Evolutionary conservation across 1,140 invertebrate species (phyloP).

Genomic region (Drosophila ananassae): DNA sequence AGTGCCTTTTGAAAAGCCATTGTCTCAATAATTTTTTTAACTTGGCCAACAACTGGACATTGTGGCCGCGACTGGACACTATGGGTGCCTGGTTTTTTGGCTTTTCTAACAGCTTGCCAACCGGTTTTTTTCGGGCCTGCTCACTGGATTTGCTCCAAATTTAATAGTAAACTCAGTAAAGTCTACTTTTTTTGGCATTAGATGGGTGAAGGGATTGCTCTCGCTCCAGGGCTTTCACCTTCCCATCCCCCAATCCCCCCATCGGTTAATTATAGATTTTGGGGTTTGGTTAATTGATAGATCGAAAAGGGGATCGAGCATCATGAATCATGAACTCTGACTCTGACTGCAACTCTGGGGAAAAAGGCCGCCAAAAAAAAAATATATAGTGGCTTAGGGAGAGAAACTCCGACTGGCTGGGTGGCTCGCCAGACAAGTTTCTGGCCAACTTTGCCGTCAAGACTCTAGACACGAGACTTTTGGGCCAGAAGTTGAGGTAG

Average conservation of each 20-base stretch:
- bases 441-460: background rate
- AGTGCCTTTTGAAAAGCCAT: background rate
- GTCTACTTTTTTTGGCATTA: constrained; percentile 22
- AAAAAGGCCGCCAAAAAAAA: constrained; percentile 43
- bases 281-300: constrained; percentile 39
- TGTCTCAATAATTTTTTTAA: constrained; percentile 2
- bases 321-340: constrained; percentile 38
- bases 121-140: constrained; percentile 16
- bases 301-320: constrained; percentile 3
- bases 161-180: constrained; percentile 19
- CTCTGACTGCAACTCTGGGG: constrained; percentile 5
- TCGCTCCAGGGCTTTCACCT: constrained; percentile 29
- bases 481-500: background rate
- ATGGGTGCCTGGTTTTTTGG: constrained; percentile 14
- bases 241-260: background rate
- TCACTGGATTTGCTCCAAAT: constrained; percentile 39
- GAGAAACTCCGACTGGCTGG: constrained; percentile 5
- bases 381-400: background rate
- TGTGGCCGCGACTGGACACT: constrained; percentile 1
- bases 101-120: constrained; percentile 31
- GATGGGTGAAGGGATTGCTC: constrained; percentile 18
- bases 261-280: constrained; percentile 31
- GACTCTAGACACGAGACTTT: constrained; percentile 2
- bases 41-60: constrained; percentile 20
- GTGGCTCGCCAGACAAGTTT: background rate